These are phyloP conservation scores for Drosophila lutescens DNA, from an alignment of 2,888 invertebrate genomes.

Conservation along the genomic window DNA sequence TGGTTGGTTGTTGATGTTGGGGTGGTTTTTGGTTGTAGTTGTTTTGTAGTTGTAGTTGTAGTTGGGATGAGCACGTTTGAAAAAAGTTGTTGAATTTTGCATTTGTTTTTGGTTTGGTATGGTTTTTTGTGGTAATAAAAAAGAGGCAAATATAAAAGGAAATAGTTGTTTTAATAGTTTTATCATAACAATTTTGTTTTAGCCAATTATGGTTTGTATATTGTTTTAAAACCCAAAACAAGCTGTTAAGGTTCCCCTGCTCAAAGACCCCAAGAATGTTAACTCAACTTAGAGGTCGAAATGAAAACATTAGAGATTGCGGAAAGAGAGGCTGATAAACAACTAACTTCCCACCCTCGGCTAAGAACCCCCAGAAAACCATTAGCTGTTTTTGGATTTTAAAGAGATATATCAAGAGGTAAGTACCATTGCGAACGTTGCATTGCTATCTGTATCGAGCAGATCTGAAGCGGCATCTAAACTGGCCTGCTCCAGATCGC, in stretches of 20 bases:
- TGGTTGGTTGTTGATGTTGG: slow-evolving; percentile 55
- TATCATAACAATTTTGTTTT: slow-evolving; percentile 68
- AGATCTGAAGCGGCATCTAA: slow-evolving; percentile 94
- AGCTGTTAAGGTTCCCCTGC: slow-evolving; percentile 9
- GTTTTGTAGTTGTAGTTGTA: slow-evolving; percentile 42
- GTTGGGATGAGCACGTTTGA: slow-evolving; percentile 68
- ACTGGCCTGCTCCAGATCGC: slow-evolving; percentile 93
- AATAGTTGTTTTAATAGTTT: slow-evolving; percentile 80
- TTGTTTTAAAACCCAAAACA: slow-evolving; percentile 23
- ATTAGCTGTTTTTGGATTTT: slow-evolving; percentile 14
- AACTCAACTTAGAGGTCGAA: background rate
- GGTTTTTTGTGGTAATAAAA: slow-evolving; percentile 61
- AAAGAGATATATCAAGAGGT: slow-evolving; percentile 63
- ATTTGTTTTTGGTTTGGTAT: slow-evolving; percentile 38
- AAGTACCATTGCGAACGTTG: slow-evolving; percentile 95
- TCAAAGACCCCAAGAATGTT: background rate
- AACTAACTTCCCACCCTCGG: background rate
- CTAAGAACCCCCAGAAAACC: slow-evolving; percentile 1
- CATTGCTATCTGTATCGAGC: slow-evolving; percentile 94
- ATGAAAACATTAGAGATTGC: background rate
- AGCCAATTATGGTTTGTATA: slow-evolving; percentile 60
- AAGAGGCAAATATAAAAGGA: slow-evolving; percentile 75
- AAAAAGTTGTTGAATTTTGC: slow-evolving; percentile 66
- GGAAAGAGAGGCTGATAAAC: background rate
- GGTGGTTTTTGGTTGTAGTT: slow-evolving; percentile 35